phyloP scores from a whole-genome alignment of 2,113 vertebrate species.

The Typhlomys cinereus region DNA sequence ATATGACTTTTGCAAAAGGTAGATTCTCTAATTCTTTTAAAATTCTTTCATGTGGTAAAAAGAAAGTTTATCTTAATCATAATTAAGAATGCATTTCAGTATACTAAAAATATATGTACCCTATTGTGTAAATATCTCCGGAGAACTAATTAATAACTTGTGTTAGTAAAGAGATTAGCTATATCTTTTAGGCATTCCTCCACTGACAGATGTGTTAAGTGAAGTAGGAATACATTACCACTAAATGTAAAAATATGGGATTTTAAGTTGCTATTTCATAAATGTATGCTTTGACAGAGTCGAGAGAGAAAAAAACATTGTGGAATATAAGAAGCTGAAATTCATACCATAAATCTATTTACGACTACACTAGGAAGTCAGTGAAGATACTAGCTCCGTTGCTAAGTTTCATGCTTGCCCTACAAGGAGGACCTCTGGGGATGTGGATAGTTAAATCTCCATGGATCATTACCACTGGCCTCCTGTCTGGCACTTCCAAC shows the following conservation, averaged over 20 bases:
- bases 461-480: constrained; percentile 43
- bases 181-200: background rate
- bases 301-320: background rate
- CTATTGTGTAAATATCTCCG: background rate
- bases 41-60: background rate
- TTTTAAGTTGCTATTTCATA: background rate
- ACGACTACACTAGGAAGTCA: background rate
- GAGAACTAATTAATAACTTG: background rate
- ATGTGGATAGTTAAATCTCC: constrained; percentile 48
- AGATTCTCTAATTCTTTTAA: background rate
- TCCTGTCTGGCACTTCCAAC: constrained; percentile 39
- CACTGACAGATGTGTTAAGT: background rate
- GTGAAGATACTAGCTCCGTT: background rate
- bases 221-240: background rate
- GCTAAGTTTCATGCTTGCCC: background rate
- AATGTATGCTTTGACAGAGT: background rate
- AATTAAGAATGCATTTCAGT: background rate
- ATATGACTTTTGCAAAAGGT: background rate
- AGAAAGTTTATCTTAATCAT: background rate
- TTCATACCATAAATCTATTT: background rate
- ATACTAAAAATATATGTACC: too few species aligned
- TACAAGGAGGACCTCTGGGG: background rate
- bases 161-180: background rate
- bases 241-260: background rate
- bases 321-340: background rate